These are phyloP conservation scores for Thalassoma bifasciatum DNA, from an alignment of 2,113 vertebrate genomes.

Conservation along the genomic window DNA sequence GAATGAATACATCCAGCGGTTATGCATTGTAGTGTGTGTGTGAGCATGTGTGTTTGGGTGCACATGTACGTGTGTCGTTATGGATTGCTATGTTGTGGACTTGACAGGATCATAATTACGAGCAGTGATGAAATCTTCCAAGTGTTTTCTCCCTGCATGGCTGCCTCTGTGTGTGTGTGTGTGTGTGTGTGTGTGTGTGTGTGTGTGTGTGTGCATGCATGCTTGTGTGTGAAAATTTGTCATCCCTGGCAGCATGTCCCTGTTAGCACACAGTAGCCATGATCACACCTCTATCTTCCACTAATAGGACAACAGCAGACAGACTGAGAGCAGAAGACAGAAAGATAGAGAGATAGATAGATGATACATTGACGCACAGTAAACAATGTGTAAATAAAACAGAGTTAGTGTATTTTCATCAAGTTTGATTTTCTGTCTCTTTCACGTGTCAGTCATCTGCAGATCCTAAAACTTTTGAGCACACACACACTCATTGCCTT, in stretches of 20 bases:
- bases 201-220: conserved; percentile 36
- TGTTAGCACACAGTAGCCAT: conserved; percentile 79
- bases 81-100: conserved; percentile 79
- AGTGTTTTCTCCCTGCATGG: conserved; percentile 74
- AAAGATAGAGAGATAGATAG: conserved; percentile 54
- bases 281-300: conserved; percentile 78
- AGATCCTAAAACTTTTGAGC: too few species aligned
- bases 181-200: conserved; percentile 19
- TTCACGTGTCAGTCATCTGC: too few species aligned
- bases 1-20: conserved; percentile 28
- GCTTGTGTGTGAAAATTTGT: conserved; percentile 72
- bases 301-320: conserved; percentile 75
- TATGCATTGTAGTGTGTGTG: conserved; percentile 1
- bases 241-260: conserved; percentile 76
- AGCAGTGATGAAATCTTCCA: conserved; percentile 81
- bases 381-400: too few species aligned
- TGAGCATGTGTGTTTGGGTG: conserved; percentile 6
- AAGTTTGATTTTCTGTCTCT: too few species aligned
- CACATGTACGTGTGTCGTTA: conserved; percentile 65
- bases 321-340: conserved; percentile 51
- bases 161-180: conserved; percentile 41
- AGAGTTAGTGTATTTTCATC: too few species aligned
- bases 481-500: too few species aligned
- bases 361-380: neutral
- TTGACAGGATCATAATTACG: conserved; percentile 83